Evolutionary conservation across 2,888 invertebrate genomes (phyloP).

Genomic region (Leptothorax acervorum): DNA sequence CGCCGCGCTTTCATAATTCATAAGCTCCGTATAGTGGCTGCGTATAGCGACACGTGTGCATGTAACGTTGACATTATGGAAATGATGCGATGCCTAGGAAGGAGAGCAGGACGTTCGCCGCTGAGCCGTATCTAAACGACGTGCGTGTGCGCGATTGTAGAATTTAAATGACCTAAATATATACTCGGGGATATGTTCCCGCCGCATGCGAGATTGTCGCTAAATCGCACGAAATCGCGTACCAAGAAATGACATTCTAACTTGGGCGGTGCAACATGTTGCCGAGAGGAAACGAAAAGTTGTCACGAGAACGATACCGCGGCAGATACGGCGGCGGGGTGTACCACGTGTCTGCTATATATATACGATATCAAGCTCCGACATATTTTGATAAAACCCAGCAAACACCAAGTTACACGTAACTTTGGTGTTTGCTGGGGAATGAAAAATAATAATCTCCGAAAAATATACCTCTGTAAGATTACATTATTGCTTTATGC

Average conservation of each 20-base stretch:
- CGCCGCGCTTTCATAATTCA: constrained; percentile 44
- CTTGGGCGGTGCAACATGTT: background rate
- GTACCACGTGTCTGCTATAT: background rate
- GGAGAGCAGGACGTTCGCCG: constrained; percentile 8
- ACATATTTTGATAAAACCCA: background rate
- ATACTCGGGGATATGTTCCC: background rate
- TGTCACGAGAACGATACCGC: background rate
- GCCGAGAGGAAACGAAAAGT: constrained; percentile 9
- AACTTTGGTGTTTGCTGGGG: no score
- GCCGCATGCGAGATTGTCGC: constrained; percentile 1
- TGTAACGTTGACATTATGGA: constrained; percentile 46
- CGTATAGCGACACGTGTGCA: constrained; percentile 36
- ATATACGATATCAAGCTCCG: background rate
- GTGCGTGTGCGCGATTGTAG: constrained; percentile 11
- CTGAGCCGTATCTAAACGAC: background rate
- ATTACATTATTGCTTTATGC: background rate
- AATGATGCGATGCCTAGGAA: constrained; percentile 18
- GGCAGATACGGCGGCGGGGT: background rate
- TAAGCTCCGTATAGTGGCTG: constrained; percentile 18
- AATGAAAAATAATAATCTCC: no score
- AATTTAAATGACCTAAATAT: constrained; percentile 22
- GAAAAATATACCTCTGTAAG: background rate
- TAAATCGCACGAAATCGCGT: background rate
- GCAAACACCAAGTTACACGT: no score
- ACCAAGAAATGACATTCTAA: background rate